Conservation (phyloP, 2,113 vertebrate genomes). For the pig (Sus scrofa) region T2T-Sscrofa CM000816.6:41993501-41994000, state of each 20-base stretch:
- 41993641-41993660: not conserved
- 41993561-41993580: not conserved
- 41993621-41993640: not conserved
- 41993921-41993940: not conserved
- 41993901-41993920: not conserved
- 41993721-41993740: slow-evolving; percentile 41
- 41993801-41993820: not conserved
- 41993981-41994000: not conserved
- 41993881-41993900: not conserved
- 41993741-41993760: slow-evolving; percentile 23
- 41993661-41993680: not conserved
- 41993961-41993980: not conserved
- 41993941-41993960: not conserved
- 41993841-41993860: not conserved
- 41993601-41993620: slow-evolving; percentile 20
- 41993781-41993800: not conserved
- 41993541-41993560: slow-evolving; percentile 1
- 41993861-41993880: not conserved
- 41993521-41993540: not conserved
- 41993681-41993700: not conserved
- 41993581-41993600: slow-evolving; percentile 25
- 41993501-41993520: slow-evolving; percentile 8
- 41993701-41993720: not conserved
- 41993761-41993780: not conserved
- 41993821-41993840: not conserved